Evolutionary conservation across 2,797 vertebrate species (phyloP), one percentile per base, ranked within the genome.

Genomic region (Cryptoblepharus egeriae): DNA sequence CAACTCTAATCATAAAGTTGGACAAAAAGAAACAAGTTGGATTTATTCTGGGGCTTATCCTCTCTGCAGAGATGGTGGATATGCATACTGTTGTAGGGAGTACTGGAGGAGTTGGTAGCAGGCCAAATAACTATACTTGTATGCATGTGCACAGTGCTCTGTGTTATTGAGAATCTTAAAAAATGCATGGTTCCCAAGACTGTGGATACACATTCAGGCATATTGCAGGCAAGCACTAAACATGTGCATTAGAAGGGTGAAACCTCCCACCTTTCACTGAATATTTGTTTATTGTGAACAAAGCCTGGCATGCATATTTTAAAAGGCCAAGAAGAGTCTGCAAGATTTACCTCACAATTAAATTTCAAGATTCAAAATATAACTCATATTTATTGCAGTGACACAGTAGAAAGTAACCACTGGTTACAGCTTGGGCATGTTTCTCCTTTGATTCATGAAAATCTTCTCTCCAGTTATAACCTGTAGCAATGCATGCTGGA

Each of bases 391-490:
- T 32, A 82, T 24, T 72, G 32, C 57, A 45, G 63, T 10, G 10
- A 26, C 37, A 1, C 30, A 65, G 83, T 45, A 3, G 1, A 80
- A 77, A 42, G 63, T 68, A 77, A 75, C 65, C 77, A 61, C n/a
- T 15, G 39, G 52, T 81, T 61, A 64, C 77, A 75, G 72, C 30
- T 65, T 70, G 76, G 81, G 49, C 20, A 65, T 24, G 28, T 37
- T 85, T 79, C 49, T 85, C 76, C 70, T 82, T 82, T 83, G 42
- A 74, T 35, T 81, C 37, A 78, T 49, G 82, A 77, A 52, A 22
- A 82, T 74, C 24, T 77, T 83, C 52, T 72, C 89, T 78, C 71
- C 88, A 55, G 74, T 88, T 85, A 80, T 84, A 79, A 18, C 8
- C 74, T 77, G 32, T 8, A 42, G 70, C 49, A 85, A 22, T 3